phyloP scores from a whole-genome alignment of 1,140 invertebrate genomes.

The Melipona quadrifasciata region DNA sequence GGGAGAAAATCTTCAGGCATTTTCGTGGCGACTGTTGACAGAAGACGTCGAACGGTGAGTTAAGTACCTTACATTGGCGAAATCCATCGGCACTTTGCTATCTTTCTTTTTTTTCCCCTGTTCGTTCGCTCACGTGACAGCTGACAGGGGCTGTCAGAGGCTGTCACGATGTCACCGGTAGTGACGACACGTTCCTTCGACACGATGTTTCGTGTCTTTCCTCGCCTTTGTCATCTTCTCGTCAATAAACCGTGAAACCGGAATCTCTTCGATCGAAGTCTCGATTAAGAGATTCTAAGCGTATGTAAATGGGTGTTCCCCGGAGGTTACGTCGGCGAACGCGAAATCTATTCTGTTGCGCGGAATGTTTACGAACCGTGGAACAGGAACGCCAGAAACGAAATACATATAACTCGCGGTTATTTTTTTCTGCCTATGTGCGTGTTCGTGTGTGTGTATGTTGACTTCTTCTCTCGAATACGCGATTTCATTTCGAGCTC shows the following conservation, averaged over 20 bases:
- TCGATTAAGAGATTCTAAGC: not conserved
- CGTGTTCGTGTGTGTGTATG: too few relatives aligned
- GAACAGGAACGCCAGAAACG: not conserved
- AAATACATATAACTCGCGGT: not conserved
- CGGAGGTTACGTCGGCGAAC: not conserved
- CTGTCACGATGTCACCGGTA: not conserved
- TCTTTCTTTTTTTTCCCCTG: constrained; percentile 12
- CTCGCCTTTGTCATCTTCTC: too few relatives aligned
- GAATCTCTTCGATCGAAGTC: not conserved
- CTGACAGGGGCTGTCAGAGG: not conserved
- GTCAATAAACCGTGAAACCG: not conserved
- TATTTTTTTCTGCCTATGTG: too few relatives aligned
- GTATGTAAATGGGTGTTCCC: constrained; percentile 6
- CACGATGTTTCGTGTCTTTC: too few relatives aligned
- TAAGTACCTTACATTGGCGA: not conserved
- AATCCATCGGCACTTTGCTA: not conserved
- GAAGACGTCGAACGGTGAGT: not conserved
- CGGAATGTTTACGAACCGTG: not conserved
- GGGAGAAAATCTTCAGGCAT: not conserved
- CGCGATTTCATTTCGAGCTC: not conserved
- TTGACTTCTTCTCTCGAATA: not conserved
- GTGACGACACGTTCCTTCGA: not conserved
- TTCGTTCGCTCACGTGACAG: constrained; percentile 32
- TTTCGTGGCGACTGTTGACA: too few relatives aligned
- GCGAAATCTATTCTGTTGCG: not conserved